Base-by-base conservation (phyloP, 2,888 invertebrate species). In the Andrena chrysosceles region DNA sequence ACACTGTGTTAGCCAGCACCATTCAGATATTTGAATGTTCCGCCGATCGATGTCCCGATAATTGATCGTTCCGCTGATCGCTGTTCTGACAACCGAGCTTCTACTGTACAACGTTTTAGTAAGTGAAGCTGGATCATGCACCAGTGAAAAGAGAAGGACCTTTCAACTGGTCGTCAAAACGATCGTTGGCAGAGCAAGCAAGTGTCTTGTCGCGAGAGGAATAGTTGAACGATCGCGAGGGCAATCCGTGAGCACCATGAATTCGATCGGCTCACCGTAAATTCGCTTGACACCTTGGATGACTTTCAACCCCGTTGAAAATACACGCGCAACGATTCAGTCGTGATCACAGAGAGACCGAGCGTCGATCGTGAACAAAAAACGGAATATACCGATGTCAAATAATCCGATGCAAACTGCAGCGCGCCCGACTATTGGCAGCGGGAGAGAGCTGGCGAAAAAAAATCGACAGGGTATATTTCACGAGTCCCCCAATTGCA, bases 321-420 rank as follows among this genome's bases (percentile, higher is more conserved):
- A 71, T 78, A 78, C 56, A 49, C 63, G 70, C 20, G 26, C 48
- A 8, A 60, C 60, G 64, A 62, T 77, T 71, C 48, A 23, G 23
- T 10, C 26, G 20, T 13, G 79, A 72, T 60, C 62, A 35, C 62
- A 68, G 64, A 79, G 63, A 48, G 42, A 8, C 16, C 48, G 6
- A n/a, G 42, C 0, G 79, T 16, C 13, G 29, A 8, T 10, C 23
- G 23, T 10, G 54, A 35, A 63, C 62, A 42, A 67, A 72, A 56
- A 78, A 33, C 10, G 23, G 29, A 76, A 73, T 62, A 71, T 67
- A 33, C 54, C 54, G 54, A 64, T 26, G 73, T 59, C 67, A 59
- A 74, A 80, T 66, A 69, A 74, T 64, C 31, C 20, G 52, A 20
- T 42, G 29, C 56, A 68, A 80, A 67, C 72, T 62, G 72, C n/a